A percentile compares a stretch with the other conserved stretches of the same genome.
Conservation (phyloP, 2,113 vertebrate genomes). For the Centropus bengalensis region DNA sequence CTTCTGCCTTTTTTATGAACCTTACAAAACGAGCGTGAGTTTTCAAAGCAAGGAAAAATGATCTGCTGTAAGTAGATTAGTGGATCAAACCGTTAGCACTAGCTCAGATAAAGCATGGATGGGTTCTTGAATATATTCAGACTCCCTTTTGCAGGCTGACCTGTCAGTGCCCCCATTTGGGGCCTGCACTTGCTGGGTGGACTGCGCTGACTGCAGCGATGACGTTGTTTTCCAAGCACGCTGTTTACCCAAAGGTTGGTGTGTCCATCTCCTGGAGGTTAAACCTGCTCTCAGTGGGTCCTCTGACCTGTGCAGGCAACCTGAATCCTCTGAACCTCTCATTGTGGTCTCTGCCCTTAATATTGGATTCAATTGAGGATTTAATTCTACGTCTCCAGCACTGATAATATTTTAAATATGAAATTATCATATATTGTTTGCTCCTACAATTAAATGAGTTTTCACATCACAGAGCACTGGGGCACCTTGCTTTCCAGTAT, state of each 20-base stretch:
- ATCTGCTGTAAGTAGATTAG: not conserved
- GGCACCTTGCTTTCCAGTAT: not conserved
- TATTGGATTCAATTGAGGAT: not conserved
- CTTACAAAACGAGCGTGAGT: not conserved
- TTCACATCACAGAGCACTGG: not conserved
- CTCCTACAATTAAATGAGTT: not conserved
- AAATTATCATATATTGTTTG: not conserved
- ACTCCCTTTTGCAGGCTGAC: not conserved
- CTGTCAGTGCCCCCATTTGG: not conserved
- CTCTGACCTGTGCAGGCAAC: not conserved
- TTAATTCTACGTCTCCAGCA: not conserved
- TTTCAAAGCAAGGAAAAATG: not conserved
- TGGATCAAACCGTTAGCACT: not conserved
- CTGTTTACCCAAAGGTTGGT: not conserved
- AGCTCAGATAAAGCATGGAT: not conserved
- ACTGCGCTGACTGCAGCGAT: not conserved
- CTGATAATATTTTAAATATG: not conserved
- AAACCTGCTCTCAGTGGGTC: not conserved
- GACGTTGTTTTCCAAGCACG: fast-evolving
- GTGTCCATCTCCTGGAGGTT: not conserved
- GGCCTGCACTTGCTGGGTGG: not conserved
- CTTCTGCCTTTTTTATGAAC: not conserved
- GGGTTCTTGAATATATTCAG: not conserved
- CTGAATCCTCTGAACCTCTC: not conserved
- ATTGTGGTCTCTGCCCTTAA: not conserved